These are phyloP conservation scores for Ophraella communa DNA, from an alignment of 2,888 invertebrate species.

Conservation along the genomic window DNA sequence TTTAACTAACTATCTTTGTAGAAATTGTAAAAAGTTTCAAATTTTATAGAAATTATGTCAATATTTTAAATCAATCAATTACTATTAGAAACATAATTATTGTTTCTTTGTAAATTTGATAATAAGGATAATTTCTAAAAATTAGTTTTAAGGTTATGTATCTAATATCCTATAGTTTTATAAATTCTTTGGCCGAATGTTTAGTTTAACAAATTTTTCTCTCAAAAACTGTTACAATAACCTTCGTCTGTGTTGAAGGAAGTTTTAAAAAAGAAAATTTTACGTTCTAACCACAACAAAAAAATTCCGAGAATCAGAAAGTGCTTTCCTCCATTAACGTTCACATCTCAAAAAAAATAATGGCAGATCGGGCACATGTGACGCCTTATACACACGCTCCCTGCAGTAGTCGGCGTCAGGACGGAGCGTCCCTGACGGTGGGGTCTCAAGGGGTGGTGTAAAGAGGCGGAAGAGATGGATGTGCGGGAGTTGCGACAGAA, in stretches of 20 bases:
- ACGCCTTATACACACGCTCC: conserved; percentile 46
- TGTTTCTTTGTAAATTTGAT: too few species aligned
- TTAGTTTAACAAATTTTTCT: too few species aligned
- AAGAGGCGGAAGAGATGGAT: conserved; percentile 42
- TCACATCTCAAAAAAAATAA: conserved; percentile 45
- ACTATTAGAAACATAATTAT: too few species aligned
- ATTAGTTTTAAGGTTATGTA: too few species aligned
- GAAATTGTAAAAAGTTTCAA: too few species aligned
- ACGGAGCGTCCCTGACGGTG: conserved; percentile 31
- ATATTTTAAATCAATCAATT: too few species aligned
- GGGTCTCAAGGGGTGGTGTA: conserved; percentile 22
- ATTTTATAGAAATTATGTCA: too few species aligned
- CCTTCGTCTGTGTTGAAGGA: background rate
- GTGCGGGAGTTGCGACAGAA: conserved; percentile 50
- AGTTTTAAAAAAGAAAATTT: background rate
- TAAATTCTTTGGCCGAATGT: too few species aligned
- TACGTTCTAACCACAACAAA: background rate
- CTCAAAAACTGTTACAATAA: background rate
- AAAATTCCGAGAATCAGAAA: background rate
- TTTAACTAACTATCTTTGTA: too few species aligned
- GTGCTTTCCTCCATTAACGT: conserved; percentile 30
- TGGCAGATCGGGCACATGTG: conserved; percentile 52
- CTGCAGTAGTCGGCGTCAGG: conserved; percentile 48
- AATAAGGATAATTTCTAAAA: too few species aligned
- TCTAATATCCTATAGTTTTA: too few species aligned